phyloP scores from a whole-genome alignment of 2,113 vertebrate genomes.

The Burhinus bistriatus region DNA sequence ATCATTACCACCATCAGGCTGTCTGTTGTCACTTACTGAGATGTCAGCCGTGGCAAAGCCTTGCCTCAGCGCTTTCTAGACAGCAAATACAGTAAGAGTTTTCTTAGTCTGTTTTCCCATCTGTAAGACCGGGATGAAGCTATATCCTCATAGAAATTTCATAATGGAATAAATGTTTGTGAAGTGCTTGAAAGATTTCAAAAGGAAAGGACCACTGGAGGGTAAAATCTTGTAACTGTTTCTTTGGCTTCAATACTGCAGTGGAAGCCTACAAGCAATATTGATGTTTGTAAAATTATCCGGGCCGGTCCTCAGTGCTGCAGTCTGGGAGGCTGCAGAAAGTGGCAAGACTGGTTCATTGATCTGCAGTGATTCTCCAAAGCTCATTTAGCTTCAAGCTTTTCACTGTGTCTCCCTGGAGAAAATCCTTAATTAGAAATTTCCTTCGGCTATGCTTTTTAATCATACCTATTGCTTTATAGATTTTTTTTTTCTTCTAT shows the following conservation, averaged over 20 bases:
- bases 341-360: background rate
- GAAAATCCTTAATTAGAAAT: conserved; percentile 37
- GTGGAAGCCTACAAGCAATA: background rate
- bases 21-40: background rate
- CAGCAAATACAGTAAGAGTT: background rate
- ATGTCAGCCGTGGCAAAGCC: background rate
- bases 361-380: background rate
- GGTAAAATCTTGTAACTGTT: background rate
- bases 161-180: background rate
- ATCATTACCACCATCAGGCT: background rate
- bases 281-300: background rate
- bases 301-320: background rate
- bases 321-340: background rate
- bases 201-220: background rate
- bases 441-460: conserved; percentile 16
- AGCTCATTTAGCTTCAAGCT: background rate
- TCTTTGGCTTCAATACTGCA: background rate
- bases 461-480: background rate
- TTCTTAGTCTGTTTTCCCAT: background rate
- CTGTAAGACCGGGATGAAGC: background rate
- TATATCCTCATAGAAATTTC: background rate
- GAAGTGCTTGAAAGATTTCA: background rate
- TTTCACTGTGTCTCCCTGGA: background rate
- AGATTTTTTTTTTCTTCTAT: background rate
- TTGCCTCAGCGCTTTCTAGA: background rate